Conservation (phyloP, 2,888 invertebrate genomes). For the Drosophila paucipuncta region DNA sequence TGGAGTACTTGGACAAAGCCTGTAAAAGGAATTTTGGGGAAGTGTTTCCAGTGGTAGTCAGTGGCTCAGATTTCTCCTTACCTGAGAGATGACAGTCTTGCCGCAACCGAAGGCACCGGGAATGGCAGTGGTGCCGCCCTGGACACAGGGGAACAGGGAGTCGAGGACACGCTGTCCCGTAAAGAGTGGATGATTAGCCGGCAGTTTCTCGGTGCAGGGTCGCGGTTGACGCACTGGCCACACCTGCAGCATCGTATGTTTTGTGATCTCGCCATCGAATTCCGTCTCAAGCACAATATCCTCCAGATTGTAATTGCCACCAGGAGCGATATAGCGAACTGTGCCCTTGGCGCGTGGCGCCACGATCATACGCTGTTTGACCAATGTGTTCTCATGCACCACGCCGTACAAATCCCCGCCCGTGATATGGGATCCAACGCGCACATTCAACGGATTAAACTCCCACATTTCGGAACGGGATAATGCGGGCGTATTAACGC, state of each 20-base stretch:
- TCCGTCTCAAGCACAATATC: constrained; percentile 98
- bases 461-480: constrained; percentile 94
- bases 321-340: constrained; percentile 96
- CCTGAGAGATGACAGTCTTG: constrained; percentile 89
- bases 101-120: constrained; percentile 99
- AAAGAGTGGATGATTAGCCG: constrained; percentile 98
- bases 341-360: constrained; percentile 98
- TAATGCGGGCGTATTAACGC: constrained; percentile 96
- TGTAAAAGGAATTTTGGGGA: constrained; percentile 82
- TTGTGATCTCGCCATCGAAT: constrained; percentile 96
- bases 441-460: constrained; percentile 92
- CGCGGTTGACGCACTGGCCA: constrained; percentile 99
- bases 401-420: constrained; percentile 98
- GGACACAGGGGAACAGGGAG: constrained; percentile 99
- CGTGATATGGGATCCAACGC: constrained; percentile 97
- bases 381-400: constrained; percentile 98
- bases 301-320: constrained; percentile 96
- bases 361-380: constrained; percentile 98
- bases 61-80: constrained; percentile 3
- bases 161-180: constrained; percentile 99
- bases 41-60: background rate
- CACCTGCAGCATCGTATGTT: constrained; percentile 98
- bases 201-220: constrained; percentile 98
- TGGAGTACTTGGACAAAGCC: constrained; percentile 99
- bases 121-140: constrained; percentile 99